Evolutionary conservation across 2,888 invertebrate genomes (phyloP).

Genomic region (Alsophila aescularia): DNA sequence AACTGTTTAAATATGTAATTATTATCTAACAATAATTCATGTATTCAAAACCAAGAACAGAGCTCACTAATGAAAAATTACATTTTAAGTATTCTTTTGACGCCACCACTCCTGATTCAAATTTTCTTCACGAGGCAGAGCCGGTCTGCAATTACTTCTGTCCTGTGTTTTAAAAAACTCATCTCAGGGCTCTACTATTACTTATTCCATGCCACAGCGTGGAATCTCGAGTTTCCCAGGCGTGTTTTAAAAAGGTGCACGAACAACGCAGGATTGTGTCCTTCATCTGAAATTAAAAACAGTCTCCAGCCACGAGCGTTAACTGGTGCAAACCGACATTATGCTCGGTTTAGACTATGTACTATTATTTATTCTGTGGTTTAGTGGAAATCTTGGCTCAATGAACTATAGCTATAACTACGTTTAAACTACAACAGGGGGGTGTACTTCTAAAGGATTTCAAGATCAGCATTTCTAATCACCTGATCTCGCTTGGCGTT

Average conservation of each 20-base stretch:
- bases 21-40: no score
- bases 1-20: no score
- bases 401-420: no score
- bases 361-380: no score
- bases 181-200: no score
- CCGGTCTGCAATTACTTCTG: conserved; percentile 17
- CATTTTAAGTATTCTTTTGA: neutral
- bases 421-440: no score
- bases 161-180: conserved; percentile 18
- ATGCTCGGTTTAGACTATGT: conserved; percentile 13
- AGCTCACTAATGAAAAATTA: conserved; percentile 6
- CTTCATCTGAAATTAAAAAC: conserved; percentile 59
- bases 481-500: no score
- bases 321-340: conserved; percentile 50
- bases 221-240: conserved; percentile 39
- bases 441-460: no score
- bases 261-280: conserved; percentile 49
- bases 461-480: no score
- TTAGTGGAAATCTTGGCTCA: conserved; percentile 6
- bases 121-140: conserved; percentile 8
- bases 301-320: conserved; percentile 38
- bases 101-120: conserved; percentile 11
- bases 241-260: conserved; percentile 48
- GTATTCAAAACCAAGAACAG: neutral
- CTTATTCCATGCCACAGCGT: no score